Evolutionary conservation across 2,888 invertebrate genomes (phyloP).

Genomic region (Marasmarcha lunaedactyla): DNA sequence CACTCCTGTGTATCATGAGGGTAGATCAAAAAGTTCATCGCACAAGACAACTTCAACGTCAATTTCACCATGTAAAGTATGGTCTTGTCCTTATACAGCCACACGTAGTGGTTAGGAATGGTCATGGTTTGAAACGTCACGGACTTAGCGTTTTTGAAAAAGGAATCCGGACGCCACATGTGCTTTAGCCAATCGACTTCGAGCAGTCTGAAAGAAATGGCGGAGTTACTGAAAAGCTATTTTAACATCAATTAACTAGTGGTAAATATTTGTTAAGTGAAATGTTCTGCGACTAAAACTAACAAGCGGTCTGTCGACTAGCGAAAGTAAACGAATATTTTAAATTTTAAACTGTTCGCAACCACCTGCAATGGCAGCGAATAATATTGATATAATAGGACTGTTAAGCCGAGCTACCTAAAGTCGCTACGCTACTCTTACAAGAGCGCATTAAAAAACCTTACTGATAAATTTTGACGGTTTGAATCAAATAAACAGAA

Average conservation of each 20-base stretch:
- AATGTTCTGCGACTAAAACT: no score
- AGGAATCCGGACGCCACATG: conserved; percentile 95
- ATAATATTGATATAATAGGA: no score
- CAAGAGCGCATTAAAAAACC: no score
- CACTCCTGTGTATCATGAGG: conserved; percentile 96
- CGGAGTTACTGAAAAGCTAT: neutral
- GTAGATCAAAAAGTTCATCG: conserved; percentile 95
- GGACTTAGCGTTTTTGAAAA: conserved; percentile 93
- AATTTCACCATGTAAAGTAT: conserved; percentile 82
- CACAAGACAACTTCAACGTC: conserved; percentile 88
- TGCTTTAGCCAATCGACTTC: conserved; percentile 93
- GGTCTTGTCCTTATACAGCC: conserved; percentile 79
- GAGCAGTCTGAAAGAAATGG: conserved; percentile 67
- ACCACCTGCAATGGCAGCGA: no score
- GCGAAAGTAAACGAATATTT: no score
- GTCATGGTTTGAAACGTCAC: conserved; percentile 96
- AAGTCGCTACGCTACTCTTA: no score
- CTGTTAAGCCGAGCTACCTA: no score
- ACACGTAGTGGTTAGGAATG: conserved; percentile 93
- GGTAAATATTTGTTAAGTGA: no score
- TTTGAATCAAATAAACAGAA: no score
- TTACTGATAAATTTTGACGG: no score
- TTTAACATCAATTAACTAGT: no score
- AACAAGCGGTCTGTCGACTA: neutral
- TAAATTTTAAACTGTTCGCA: no score